Conservation (phyloP, 2,113 vertebrate species). For the Channa maculata region DNA sequence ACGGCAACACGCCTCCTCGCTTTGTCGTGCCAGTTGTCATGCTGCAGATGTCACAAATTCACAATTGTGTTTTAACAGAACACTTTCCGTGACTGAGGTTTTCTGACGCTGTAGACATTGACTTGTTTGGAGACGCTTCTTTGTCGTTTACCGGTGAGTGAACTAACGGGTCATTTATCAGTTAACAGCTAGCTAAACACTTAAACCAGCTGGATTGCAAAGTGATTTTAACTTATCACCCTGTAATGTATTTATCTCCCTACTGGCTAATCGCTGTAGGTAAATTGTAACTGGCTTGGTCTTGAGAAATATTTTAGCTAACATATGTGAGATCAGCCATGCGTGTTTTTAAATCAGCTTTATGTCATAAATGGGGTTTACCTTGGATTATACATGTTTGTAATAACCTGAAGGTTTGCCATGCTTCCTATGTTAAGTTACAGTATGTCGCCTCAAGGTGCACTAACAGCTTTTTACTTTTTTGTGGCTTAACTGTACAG, state of each 20-base stretch:
- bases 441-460: not conserved
- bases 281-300: too few species aligned
- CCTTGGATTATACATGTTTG: too few species aligned
- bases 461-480: not conserved
- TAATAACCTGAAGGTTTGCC: too few species aligned
- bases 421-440: too few species aligned
- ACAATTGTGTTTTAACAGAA: not conserved
- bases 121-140: not conserved
- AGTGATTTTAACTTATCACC: not conserved
- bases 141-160: conserved; percentile 4
- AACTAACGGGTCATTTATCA: not conserved
- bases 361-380: too few species aligned
- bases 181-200: too few species aligned
- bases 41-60: not conserved
- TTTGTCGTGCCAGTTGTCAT: not conserved
- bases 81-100: rapidly evolving
- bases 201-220: too few species aligned
- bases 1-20: conserved; percentile 8
- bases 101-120: not conserved
- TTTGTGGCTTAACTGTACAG: conserved; percentile 6
- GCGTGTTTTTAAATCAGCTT: too few species aligned
- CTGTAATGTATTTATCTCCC: too few species aligned
- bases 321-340: too few species aligned
- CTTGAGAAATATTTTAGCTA: too few species aligned
- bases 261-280: too few species aligned